Percentiles rank a stretch among this genome's conserved stretches.
phyloP scores from a whole-genome alignment of 2,888 invertebrate genomes.

The Sminthurinus aureus region DNA sequence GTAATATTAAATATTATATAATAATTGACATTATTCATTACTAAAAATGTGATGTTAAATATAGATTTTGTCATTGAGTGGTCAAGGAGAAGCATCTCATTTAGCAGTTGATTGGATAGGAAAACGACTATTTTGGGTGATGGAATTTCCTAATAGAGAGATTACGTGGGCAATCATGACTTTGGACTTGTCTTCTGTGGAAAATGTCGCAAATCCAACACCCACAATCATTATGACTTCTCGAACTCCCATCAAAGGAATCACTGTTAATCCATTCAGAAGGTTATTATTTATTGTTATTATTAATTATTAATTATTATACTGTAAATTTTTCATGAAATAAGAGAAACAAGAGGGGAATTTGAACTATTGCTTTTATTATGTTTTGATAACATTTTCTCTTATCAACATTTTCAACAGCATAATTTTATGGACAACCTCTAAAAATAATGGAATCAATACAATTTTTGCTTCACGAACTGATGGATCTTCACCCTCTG shows the following conservation, averaged over 20 bases:
- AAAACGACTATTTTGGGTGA: slow-evolving; percentile 80
- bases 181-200: slow-evolving; percentile 46
- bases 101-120: slow-evolving; percentile 89
- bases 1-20: too few relatives aligned
- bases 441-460: slow-evolving; percentile 68
- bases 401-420: slow-evolving; percentile 63
- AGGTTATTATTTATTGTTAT: slow-evolving; percentile 65
- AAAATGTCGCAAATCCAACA: slow-evolving; percentile 37
- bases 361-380: too few relatives aligned
- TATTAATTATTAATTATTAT: not conserved
- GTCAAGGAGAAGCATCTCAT: slow-evolving; percentile 49
- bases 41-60: too few relatives aligned
- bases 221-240: slow-evolving; percentile 58
- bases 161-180: slow-evolving; percentile 60
- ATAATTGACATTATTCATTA: too few relatives aligned
- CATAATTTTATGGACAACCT: slow-evolving; percentile 79
- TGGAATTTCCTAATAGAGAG: slow-evolving; percentile 67
- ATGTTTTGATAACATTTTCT: not conserved
- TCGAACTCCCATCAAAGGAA: slow-evolving; percentile 68
- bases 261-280: slow-evolving; percentile 79
- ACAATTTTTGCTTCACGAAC: slow-evolving; percentile 70
- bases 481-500: slow-evolving; percentile 55
- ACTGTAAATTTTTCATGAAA: not conserved
- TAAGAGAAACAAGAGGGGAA: too few relatives aligned
- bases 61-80: slow-evolving; percentile 26